These are phyloP conservation scores for Hydrocynus forskahlii DNA, from an alignment of 2,797 vertebrate species.

Conservation along the genomic window DNA sequence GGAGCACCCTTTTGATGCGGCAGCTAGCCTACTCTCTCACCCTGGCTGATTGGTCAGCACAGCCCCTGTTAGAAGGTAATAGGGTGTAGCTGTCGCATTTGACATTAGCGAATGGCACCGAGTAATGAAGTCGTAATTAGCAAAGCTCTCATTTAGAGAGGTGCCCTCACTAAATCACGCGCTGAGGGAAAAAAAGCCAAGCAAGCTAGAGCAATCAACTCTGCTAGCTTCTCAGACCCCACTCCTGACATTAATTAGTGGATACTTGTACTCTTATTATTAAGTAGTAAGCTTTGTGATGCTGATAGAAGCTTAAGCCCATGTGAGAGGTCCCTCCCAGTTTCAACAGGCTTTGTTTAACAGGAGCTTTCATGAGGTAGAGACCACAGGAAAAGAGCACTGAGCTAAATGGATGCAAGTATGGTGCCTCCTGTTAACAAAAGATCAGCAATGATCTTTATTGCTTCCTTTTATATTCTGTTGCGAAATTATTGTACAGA, in stretches of 20 bases:
- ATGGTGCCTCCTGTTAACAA: constrained; percentile 8
- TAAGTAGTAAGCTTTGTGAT: constrained; percentile 58
- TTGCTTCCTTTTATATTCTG: neutral
- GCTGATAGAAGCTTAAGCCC: constrained; percentile 49
- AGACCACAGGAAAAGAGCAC: neutral
- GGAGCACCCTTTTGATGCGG: constrained; percentile 48
- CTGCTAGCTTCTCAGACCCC: constrained; percentile 55
- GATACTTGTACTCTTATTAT: constrained; percentile 52
- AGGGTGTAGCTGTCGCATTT: constrained; percentile 55
- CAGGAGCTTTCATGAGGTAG: constrained; percentile 5
- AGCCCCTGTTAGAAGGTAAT: constrained; percentile 54
- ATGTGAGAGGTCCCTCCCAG: constrained; percentile 37
- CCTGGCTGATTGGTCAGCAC: constrained; percentile 51
- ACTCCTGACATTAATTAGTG: constrained; percentile 66
- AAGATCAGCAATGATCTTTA: neutral
- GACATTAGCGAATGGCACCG: constrained; percentile 54
- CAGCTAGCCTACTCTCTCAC: constrained; percentile 45
- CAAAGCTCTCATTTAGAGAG: constrained; percentile 48
- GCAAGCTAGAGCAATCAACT: constrained; percentile 61
- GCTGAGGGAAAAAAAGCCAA: constrained; percentile 48
- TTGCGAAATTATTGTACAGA: neutral
- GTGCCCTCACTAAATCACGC: constrained; percentile 54
- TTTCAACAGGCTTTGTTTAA: constrained; percentile 40
- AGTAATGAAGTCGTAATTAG: constrained; percentile 64
- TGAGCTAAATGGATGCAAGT: neutral